These are phyloP conservation scores for Schizothorax lantsangensis DNA, from an alignment of 2,797 vertebrate species.

Conservation along the genomic window DNA sequence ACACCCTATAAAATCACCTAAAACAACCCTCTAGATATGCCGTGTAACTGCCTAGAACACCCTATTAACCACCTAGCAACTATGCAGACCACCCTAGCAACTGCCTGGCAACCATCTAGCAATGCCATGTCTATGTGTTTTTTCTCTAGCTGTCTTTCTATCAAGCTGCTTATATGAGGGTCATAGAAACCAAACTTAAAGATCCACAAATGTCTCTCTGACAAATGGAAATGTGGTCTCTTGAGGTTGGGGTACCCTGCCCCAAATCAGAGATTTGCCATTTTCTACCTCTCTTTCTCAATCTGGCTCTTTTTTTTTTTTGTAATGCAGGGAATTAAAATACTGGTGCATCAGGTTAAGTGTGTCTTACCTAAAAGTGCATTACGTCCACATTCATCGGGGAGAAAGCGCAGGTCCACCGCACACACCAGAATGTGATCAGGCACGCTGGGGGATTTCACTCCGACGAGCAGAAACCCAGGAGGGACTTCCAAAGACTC, in stretches of 20 bases:
- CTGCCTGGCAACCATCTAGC: background rate
- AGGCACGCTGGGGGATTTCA: conserved; percentile 87
- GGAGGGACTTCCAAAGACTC: conserved; percentile 88
- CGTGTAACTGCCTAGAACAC: background rate
- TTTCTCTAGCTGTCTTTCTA: background rate
- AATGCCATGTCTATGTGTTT: background rate
- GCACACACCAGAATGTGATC: conserved; percentile 93
- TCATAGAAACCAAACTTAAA: conserved; percentile 57
- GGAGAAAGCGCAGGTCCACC: conserved; percentile 93
- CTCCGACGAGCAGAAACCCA: conserved; percentile 91
- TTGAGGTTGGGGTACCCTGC: conserved; percentile 56
- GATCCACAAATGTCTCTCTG: conserved; percentile 48
- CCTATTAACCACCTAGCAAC: background rate
- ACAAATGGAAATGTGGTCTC: conserved; percentile 29
- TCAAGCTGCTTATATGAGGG: background rate
- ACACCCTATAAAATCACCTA: background rate
- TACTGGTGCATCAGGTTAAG: conserved; percentile 13
- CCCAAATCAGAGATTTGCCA: conserved; percentile 33
- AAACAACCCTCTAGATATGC: background rate
- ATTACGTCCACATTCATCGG: conserved; percentile 90
- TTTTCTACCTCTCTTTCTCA: conserved; percentile 1
- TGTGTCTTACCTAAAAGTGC: conserved; percentile 90
- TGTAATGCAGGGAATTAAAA: conserved; percentile 11
- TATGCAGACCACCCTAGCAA: background rate
- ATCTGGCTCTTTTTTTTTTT: background rate